Conservation (phyloP, 1,140 invertebrate species). For the Drosophila lowei region DNA sequence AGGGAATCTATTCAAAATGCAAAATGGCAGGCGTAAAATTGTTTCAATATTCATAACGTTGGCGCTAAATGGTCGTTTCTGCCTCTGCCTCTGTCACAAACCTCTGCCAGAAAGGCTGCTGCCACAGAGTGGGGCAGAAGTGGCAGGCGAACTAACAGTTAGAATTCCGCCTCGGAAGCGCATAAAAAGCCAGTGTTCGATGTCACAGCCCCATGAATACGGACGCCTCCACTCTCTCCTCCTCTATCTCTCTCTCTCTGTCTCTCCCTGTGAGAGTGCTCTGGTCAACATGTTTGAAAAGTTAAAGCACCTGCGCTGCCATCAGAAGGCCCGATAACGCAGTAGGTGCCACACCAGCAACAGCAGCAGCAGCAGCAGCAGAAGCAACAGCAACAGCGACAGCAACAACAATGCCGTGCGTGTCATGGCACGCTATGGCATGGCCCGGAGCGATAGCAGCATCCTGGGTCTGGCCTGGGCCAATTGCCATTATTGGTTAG, state of each 20-base stretch:
- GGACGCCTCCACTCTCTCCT: conserved; percentile 15
- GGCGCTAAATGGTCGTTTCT: conserved; percentile 75
- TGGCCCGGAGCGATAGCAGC: conserved; percentile 64
- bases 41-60: conserved; percentile 81
- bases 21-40: conserved; percentile 81
- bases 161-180: conserved; percentile 48
- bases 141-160: conserved; percentile 32
- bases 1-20: conserved; percentile 71
- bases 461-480: conserved; percentile 30
- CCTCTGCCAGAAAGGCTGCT: not conserved
- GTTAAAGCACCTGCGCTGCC: conserved; percentile 74
- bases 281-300: conserved; percentile 68
- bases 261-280: conserved; percentile 27
- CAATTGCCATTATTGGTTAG: conserved; percentile 81
- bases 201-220: conserved; percentile 51
- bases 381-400: conserved; percentile 24
- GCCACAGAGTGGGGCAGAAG: conserved; percentile 10
- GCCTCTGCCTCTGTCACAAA: conserved; percentile 18
- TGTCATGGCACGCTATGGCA: conserved; percentile 26
- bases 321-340: conserved; percentile 58
- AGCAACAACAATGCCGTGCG: conserved; percentile 17
- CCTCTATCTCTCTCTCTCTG: not conserved
- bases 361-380: conserved; percentile 9
- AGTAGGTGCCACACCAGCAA: conserved; percentile 44
- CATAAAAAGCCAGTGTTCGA: conserved; percentile 56